Evolutionary conservation across 2,888 invertebrate species (phyloP).

Genomic region (Pardosa pseudoannulata): DNA sequence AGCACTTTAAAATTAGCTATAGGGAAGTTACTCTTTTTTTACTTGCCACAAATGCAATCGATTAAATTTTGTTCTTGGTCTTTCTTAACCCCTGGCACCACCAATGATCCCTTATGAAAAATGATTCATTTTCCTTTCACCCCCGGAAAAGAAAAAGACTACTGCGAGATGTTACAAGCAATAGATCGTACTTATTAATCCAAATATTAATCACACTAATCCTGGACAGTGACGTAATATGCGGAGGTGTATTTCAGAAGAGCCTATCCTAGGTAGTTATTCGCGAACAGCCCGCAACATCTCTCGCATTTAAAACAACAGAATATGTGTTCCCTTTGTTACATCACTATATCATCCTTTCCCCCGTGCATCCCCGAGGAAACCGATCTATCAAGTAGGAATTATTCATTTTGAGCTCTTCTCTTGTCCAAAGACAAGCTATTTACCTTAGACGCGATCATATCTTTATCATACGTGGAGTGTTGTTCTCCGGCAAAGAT

Average conservation of each 20-base stretch:
- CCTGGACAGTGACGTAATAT: neutral
- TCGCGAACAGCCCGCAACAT: too few relatives aligned
- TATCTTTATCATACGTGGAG: constrained; percentile 56
- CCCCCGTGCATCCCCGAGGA: neutral
- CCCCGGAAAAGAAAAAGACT: too few relatives aligned
- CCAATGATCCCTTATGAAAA: too few relatives aligned
- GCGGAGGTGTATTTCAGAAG: too few relatives aligned
- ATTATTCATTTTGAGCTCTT: constrained; percentile 15
- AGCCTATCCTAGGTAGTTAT: too few relatives aligned
- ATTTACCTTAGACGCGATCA: constrained; percentile 50
- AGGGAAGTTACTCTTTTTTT: too few relatives aligned
- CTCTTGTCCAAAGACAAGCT: constrained; percentile 36
- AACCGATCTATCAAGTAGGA: constrained; percentile 38
- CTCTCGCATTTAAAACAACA: too few relatives aligned
- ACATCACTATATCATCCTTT: neutral
- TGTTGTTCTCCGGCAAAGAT: constrained; percentile 21
- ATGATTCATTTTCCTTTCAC: too few relatives aligned
- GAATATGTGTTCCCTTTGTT: neutral
- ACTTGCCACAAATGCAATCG: too few relatives aligned
- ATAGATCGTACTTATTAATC: neutral
- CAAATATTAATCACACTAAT: neutral
- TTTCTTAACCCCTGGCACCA: too few relatives aligned
- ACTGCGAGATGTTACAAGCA: neutral
- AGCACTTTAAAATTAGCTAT: too few relatives aligned
- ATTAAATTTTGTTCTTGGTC: too few relatives aligned